phyloP scores from a whole-genome alignment of 2,888 invertebrate species.

The Tetranychus piercei region DNA sequence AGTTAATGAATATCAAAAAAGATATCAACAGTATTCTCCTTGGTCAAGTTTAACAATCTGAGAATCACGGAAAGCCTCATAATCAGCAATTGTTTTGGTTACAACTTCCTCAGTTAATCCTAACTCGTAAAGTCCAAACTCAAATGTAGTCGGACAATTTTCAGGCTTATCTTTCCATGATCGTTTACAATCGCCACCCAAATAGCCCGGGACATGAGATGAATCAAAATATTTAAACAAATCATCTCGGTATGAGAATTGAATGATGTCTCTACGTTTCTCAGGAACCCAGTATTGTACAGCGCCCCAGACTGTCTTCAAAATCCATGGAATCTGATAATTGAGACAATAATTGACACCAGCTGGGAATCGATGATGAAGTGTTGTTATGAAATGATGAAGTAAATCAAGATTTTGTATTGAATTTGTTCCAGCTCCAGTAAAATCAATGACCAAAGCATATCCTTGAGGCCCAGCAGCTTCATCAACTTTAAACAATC shows the following conservation, averaged over 20 bases:
- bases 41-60: background rate
- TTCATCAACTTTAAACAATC: slow-evolving; percentile 7
- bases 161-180: background rate
- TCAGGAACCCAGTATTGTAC: slow-evolving; percentile 1
- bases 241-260: background rate
- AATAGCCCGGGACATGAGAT: background rate
- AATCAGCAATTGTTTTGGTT: background rate
- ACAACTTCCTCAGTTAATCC: background rate
- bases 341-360: background rate
- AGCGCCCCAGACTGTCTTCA: background rate
- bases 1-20: too few species aligned
- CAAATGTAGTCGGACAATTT: background rate
- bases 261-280: background rate
- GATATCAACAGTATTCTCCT: background rate
- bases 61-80: background rate
- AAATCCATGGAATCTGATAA: slow-evolving; percentile 5
- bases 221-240: background rate
- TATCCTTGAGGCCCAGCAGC: background rate
- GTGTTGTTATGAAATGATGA: slow-evolving; percentile 3
- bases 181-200: background rate
- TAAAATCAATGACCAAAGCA: slow-evolving; percentile 8
- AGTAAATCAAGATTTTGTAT: slow-evolving; percentile 3
- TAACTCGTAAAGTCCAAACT: background rate
- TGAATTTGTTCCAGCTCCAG: background rate
- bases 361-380: background rate